Evolutionary conservation across 2,888 invertebrate genomes (phyloP), one percentile per base, ranked within the genome.

Genomic region (Petrolisthes manimaculis): DNA sequence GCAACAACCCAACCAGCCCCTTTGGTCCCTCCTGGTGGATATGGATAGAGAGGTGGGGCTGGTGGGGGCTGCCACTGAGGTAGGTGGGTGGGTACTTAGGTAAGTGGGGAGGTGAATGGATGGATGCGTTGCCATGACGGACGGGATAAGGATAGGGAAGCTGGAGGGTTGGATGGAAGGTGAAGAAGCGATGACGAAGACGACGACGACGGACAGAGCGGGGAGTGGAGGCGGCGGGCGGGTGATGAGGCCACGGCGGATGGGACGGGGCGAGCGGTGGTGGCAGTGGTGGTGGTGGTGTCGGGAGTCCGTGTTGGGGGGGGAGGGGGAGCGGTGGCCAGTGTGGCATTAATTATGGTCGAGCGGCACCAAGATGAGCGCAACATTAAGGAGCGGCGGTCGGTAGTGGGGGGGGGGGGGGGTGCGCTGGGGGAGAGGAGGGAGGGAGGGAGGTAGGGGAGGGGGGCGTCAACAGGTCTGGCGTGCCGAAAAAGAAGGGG

Each of bases 391-490:
- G 77, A 79, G 78, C 55, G 67, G 78, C 37, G 83, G 71, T n/a
- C 18, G 21, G 12, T 18, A 18, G 18, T 9, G 61, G 1, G 9
- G 61, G 61, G 6, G 71, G 71, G 14, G 71, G 71, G 71, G 71
- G 21, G 71, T 18, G 61, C 8, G 61, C 18, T 61, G 12, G 61
- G 1, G 61, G 61, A 21, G 14, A 71, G 71, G 71, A 8, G 8
- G 71, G 21, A 14, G 37, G 12, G 12, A 51, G 12, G 51, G 24
- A 51, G 77, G 77, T 5, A 14, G 12, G 81, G 81, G 79, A 24
- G 53, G 77, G 67, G 77, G 54, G 67, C 74, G 84, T 84, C 84
- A 84, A 84, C 84, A 84, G 84, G 84, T 84, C 79, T 79, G 79
- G 53, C 84, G 78, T 78, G 84, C 55, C 69, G 78, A 77, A 84